Conservation (phyloP, 2,113 vertebrate species). For the Apodemus sylvaticus region DNA sequence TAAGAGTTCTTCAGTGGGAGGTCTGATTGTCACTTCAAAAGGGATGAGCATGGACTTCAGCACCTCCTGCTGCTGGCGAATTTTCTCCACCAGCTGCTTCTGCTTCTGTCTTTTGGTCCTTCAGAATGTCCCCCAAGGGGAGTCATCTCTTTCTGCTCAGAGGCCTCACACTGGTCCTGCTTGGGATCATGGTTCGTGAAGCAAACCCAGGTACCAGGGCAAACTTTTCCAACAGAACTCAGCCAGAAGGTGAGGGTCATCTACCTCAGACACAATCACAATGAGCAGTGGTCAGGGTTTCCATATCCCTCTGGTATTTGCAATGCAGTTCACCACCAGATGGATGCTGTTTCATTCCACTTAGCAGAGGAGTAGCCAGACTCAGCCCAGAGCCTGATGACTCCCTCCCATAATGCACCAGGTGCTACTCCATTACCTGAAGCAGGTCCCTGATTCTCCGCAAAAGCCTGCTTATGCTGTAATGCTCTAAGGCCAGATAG, state of each 20-base stretch:
- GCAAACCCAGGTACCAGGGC: slow-evolving; percentile 96
- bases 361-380: slow-evolving; percentile 97
- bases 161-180: slow-evolving; percentile 95
- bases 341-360: slow-evolving; percentile 92
- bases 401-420: slow-evolving; percentile 98
- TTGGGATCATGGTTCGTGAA: slow-evolving; percentile 95
- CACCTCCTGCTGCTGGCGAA: slow-evolving; percentile 94
- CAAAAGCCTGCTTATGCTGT: slow-evolving; percentile 98
- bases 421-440: slow-evolving; percentile 96
- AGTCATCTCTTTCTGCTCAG: slow-evolving; percentile 95
- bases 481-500: slow-evolving; percentile 96
- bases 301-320: slow-evolving; percentile 95
- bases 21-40: slow-evolving; percentile 88
- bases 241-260: slow-evolving; percentile 94
- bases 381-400: slow-evolving; percentile 98
- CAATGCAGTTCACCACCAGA: slow-evolving; percentile 92
- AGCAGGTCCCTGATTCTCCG: slow-evolving; percentile 95
- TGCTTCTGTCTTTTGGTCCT: slow-evolving; percentile 90
- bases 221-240: slow-evolving; percentile 94
- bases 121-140: slow-evolving; percentile 91
- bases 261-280: slow-evolving; percentile 98
- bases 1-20: slow-evolving; percentile 79
- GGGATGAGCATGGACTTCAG: slow-evolving; percentile 88
- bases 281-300: slow-evolving; percentile 97
- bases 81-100: slow-evolving; percentile 94